phyloP scores from a whole-genome alignment of 2,797 vertebrate species.

The Sandelia bainsii region DNA sequence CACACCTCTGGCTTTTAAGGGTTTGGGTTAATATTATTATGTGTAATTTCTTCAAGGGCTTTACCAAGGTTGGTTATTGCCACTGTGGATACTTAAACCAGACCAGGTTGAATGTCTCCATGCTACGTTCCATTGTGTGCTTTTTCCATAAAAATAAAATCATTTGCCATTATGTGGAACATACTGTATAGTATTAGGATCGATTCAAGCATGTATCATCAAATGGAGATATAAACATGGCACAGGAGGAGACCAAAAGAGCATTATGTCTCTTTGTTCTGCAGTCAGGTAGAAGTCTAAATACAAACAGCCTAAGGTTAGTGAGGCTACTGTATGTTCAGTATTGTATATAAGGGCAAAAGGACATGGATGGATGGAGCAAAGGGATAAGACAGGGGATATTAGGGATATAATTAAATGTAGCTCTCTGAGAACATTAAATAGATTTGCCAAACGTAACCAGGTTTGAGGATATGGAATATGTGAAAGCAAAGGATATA shows the following conservation, averaged over 20 bases:
- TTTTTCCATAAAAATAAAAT: constrained; percentile 4
- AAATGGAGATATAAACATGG: constrained; percentile 3
- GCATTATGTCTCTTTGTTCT: constrained; percentile 24
- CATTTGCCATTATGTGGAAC: background rate
- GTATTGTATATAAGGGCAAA: constrained; percentile 10
- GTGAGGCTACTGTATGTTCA: constrained; percentile 30
- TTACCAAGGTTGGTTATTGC: background rate
- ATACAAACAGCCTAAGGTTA: constrained; percentile 54
- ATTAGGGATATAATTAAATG: constrained; percentile 41
- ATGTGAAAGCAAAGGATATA: constrained; percentile 30
- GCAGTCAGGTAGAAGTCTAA: constrained; percentile 28
- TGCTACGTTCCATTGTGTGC: background rate
- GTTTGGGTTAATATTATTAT: too few relatives aligned
- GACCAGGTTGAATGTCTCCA: background rate
- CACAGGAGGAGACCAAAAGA: constrained; percentile 24
- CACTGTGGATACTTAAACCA: background rate
- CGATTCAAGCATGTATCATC: constrained; percentile 9
- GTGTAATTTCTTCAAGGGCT: constrained; percentile 14
- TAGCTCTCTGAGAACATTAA: constrained; percentile 26
- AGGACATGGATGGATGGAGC: constrained; percentile 17
- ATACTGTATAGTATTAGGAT: constrained; percentile 4
- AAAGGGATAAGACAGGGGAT: constrained; percentile 18
- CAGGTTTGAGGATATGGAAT: constrained; percentile 12
- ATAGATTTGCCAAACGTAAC: constrained; percentile 35
- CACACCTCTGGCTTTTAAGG: constrained; percentile 11